These are phyloP conservation scores for Sebastes diploproa DNA, from an alignment of 2,797 vertebrate genomes.

Conservation along the genomic window DNA sequence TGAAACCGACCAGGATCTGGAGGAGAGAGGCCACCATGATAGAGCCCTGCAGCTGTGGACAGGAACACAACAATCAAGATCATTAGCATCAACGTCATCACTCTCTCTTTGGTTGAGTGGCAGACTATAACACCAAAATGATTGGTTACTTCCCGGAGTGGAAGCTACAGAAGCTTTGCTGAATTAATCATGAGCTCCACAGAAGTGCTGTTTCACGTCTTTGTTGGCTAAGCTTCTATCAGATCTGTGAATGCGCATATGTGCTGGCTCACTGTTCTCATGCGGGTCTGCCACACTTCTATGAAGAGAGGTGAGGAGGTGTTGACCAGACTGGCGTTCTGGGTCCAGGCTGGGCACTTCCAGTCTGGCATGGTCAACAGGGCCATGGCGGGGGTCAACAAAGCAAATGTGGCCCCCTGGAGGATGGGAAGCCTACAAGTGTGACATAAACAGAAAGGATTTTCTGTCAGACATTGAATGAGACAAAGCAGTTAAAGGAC, in stretches of 20 bases:
- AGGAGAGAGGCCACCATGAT: constrained; percentile 93
- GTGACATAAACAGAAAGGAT: background rate
- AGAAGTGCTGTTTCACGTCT: background rate
- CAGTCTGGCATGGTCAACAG: constrained; percentile 89
- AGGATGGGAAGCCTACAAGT: constrained; percentile 90
- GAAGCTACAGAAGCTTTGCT: background rate
- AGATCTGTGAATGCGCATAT: background rate
- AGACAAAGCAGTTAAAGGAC: background rate
- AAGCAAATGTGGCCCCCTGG: constrained; percentile 91
- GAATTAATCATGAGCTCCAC: constrained; percentile 12
- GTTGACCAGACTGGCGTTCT: constrained; percentile 88
- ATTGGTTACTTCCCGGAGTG: background rate
- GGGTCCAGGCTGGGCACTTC: constrained; percentile 91
- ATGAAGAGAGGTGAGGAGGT: constrained; percentile 86
- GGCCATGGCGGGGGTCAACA: constrained; percentile 88
- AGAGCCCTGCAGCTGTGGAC: constrained; percentile 90
- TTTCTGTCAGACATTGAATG: background rate
- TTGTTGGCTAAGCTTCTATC: background rate
- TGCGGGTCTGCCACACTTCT: constrained; percentile 90
- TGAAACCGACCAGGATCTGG: constrained; percentile 92
- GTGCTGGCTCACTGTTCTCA: constrained; percentile 84
- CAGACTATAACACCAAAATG: background rate
- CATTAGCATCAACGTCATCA: background rate
- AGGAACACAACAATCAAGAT: background rate
- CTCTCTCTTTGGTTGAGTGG: background rate